Base-by-base conservation (phyloP, 2,113 vertebrate species). In the Labrus mixtus region DNA sequence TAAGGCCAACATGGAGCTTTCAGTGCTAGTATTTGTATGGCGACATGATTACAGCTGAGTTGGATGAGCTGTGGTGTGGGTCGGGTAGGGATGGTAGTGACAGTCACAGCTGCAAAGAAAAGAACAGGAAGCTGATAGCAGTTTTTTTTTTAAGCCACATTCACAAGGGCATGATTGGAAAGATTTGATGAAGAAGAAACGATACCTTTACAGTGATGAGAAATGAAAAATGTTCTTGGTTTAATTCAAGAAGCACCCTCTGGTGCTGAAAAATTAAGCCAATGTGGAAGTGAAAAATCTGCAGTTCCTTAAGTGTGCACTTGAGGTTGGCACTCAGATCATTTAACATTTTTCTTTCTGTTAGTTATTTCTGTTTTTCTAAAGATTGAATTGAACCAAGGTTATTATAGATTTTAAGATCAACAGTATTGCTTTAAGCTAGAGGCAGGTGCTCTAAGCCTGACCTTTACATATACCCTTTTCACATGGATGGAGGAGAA, bases 11-110 rank as follows among this genome's bases (percentile, higher is more conserved):
- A 76, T 53, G 69, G 92, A 86, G 78, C 85, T 88, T 89, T 90
- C 81, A 72, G 74, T 48, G 58, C 83, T 50, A 61, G 61, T 84
- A 92, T 94, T 94, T 93, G 91, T 90, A 92, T 93, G 81, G 85
- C 73, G 79, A 89, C 85, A 66, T 87, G 90, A 93, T 93, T 94
- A 87, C 80, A 78, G 89, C 85, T 86, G 85, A 92, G 87, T 87
- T 78, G 88, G 83, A 86, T 86, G 78, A 75, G 81, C 54, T 87
- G 76, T 73, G 80, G 78, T 82, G 86, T 81, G 78, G 74, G 57
- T 77, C 63, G 37, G 68, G 67, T 59, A 46, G 76, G 75, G 83
- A 66, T 64, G 83, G 78, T 85, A 85, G 78, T 75, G 85, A 81
- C 45, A 76, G 83, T 67, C 88, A 89, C 90, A 93, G 91, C 91